Percentiles rank a stretch among this genome's conserved stretches.
These are phyloP conservation scores for Parambassis ranga DNA, from an alignment of 2,797 vertebrate species.

Conservation along the genomic window DNA sequence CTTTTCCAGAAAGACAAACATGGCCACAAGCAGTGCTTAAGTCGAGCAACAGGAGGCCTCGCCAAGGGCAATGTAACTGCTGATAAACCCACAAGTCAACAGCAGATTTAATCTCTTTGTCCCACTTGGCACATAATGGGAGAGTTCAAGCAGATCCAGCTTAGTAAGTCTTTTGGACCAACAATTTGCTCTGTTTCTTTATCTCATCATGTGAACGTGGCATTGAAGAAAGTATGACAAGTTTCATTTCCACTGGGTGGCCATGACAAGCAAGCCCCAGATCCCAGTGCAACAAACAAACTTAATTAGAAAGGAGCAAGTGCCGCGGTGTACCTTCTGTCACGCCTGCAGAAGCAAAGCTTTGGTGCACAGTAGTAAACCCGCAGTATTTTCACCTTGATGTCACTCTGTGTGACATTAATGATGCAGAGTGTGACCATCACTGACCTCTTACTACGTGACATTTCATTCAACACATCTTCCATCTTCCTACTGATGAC, in stretches of 20 bases:
- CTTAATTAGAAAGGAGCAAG: constrained; percentile 61
- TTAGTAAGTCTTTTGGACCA: constrained; percentile 61
- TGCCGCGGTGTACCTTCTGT: constrained; percentile 24
- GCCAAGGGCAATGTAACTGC: constrained; percentile 70
- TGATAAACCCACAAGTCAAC: constrained; percentile 72
- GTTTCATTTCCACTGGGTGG: constrained; percentile 64
- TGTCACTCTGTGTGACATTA: constrained; percentile 4
- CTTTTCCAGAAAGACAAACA: constrained; percentile 66
- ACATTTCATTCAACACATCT: no score
- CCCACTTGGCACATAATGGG: constrained; percentile 75
- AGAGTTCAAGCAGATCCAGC: constrained; percentile 67
- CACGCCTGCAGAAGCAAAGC: constrained; percentile 39
- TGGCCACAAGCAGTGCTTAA: constrained; percentile 64
- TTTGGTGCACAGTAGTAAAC: neutral
- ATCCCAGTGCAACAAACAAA: constrained; percentile 49
- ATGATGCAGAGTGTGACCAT: no score
- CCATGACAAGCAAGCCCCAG: constrained; percentile 47
- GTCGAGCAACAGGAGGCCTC: constrained; percentile 60
- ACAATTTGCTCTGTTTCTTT: constrained; percentile 33
- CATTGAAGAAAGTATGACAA: constrained; percentile 60
- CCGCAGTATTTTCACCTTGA: neutral
- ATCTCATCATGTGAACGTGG: constrained; percentile 47
- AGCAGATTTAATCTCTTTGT: constrained; percentile 67
- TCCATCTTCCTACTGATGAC: no score
- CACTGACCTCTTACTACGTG: no score